Percentiles rank a stretch among this genome's conserved stretches.
These are phyloP conservation scores for Aromia moschata DNA, from an alignment of 2,888 invertebrate species.

Conservation along the genomic window DNA sequence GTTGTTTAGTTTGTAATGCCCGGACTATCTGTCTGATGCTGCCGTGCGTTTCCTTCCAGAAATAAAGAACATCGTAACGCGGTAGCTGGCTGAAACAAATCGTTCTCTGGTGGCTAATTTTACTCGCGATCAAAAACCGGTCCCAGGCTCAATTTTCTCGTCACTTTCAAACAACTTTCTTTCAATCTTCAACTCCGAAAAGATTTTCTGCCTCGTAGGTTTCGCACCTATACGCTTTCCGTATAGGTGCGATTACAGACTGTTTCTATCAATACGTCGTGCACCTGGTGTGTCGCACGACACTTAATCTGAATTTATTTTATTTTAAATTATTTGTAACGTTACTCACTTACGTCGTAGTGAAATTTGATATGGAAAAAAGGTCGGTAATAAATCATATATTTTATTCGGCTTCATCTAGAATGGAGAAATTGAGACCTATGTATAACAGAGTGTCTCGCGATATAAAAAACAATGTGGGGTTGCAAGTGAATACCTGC, in stretches of 20 bases:
- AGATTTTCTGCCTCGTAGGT: conserved; percentile 48
- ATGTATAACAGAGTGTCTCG: no score
- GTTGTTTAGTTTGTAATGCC: background rate
- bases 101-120: conserved; percentile 57
- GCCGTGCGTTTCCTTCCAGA: conserved; percentile 5
- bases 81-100: conserved; percentile 49
- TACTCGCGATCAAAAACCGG: conserved; percentile 56
- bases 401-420: no score
- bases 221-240: no score
- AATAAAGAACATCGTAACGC: conserved; percentile 41
- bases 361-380: background rate
- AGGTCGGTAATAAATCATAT: no score
- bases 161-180: conserved; percentile 57
- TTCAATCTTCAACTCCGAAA: conserved; percentile 55
- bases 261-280: background rate
- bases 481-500: no score
- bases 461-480: no score
- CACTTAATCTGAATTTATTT: background rate
- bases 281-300: background rate
- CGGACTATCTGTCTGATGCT: conserved; percentile 26
- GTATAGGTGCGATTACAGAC: conserved; percentile 26
- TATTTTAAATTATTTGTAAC: background rate
- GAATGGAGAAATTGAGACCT: no score
- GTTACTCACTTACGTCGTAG: background rate
- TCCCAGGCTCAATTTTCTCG: conserved; percentile 55